phyloP scores from a whole-genome alignment of 2,797 vertebrate species.

The Otus scops region DNA sequence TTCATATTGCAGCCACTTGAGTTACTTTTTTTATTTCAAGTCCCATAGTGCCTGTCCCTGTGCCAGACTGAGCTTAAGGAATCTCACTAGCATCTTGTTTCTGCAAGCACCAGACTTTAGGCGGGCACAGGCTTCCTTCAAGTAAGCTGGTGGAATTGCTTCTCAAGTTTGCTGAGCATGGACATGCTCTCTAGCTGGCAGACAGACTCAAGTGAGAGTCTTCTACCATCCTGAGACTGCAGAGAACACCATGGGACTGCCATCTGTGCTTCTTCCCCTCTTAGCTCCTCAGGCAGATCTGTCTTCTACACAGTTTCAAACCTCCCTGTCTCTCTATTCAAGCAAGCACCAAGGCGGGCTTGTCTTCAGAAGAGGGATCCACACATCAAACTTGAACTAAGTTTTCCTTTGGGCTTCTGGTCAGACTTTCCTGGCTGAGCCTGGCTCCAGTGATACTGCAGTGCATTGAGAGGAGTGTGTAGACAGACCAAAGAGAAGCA shows the following conservation, averaged over 20 bases:
- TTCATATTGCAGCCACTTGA: neutral
- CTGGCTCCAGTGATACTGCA: neutral
- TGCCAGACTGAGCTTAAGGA: slow-evolving; percentile 28
- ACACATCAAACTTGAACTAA: neutral
- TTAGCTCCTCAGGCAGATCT: neutral
- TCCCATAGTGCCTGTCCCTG: neutral
- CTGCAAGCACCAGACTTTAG: neutral
- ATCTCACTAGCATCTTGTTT: neutral
- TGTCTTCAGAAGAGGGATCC: neutral
- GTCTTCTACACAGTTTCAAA: neutral
- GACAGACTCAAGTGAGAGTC: neutral
- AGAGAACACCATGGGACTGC: neutral
- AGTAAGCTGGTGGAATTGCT: neutral
- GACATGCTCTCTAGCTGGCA: neutral
- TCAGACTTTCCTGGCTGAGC: neutral
- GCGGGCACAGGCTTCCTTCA: neutral
- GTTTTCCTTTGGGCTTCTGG: neutral
- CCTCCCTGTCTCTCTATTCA: neutral
- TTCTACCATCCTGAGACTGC: neutral
- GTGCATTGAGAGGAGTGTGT: neutral
- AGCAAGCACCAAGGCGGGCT: neutral
- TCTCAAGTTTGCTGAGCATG: neutral
- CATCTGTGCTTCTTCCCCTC: neutral
- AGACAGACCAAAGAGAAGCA: neutral
- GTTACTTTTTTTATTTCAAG: slow-evolving; percentile 1